A percentile compares a stretch with the other conserved stretches of the same genome.
Evolutionary conservation across 2,888 invertebrate species (phyloP).

Genomic region (Andrena trimmerana): DNA sequence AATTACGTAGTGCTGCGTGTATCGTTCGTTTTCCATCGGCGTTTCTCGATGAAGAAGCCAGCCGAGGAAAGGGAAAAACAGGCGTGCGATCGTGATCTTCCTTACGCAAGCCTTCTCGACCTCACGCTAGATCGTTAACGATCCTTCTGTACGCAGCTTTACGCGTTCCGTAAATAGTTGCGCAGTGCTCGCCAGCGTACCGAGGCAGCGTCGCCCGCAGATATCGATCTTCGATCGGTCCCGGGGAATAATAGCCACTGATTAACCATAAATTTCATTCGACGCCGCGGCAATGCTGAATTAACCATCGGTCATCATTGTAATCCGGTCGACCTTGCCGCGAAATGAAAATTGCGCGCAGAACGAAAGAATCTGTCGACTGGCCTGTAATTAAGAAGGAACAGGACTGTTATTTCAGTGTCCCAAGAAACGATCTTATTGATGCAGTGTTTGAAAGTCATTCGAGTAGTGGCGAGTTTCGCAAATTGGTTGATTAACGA

Average conservation of each 20-base stretch:
- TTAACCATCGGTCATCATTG: slow-evolving; percentile 18
- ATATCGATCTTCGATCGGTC: slow-evolving; percentile 56
- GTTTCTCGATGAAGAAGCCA: slow-evolving; percentile 43
- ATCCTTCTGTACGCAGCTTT: slow-evolving; percentile 52
- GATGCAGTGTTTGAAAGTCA: not conserved
- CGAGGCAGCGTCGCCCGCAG: slow-evolving; percentile 7
- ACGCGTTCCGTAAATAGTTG: slow-evolving; percentile 62
- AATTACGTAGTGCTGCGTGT: not conserved
- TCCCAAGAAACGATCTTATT: not conserved
- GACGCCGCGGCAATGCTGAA: slow-evolving; percentile 20
- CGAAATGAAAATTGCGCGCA: not conserved
- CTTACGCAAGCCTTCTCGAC: slow-evolving; percentile 66
- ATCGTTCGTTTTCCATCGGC: slow-evolving; percentile 40
- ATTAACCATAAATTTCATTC: slow-evolving; percentile 51
- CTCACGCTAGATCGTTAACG: slow-evolving; percentile 63
- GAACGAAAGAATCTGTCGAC: not conserved
- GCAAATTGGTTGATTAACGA: too few relatives aligned
- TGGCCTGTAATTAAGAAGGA: slow-evolving; percentile 4
- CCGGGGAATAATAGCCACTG: slow-evolving; percentile 52
- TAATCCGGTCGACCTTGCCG: slow-evolving; percentile 2
- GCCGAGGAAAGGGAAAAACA: slow-evolving; percentile 41
- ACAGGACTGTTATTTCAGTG: not conserved
- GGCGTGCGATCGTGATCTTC: slow-evolving; percentile 55
- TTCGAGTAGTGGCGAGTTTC: not conserved
- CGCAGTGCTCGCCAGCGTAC: slow-evolving; percentile 39